A percentile compares a stretch with the other conserved stretches of the same genome.
Evolutionary conservation across 2,113 vertebrate genomes (phyloP).

Genomic region (Hiodon alosoides): DNA sequence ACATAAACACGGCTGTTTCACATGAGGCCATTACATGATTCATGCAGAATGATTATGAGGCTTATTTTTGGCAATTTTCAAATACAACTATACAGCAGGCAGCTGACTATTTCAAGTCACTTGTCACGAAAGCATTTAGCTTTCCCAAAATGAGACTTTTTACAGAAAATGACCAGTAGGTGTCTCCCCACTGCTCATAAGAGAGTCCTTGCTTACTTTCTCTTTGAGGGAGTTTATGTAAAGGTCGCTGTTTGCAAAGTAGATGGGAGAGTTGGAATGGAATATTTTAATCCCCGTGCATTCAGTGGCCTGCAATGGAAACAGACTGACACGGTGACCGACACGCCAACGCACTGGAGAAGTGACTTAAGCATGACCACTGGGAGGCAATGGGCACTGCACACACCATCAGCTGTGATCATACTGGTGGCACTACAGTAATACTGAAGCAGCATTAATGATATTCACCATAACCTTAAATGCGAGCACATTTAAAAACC

Average conservation of each 20-base stretch:
- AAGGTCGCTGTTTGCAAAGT: constrained; percentile 92
- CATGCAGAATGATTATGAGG: not conserved
- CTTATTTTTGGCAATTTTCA: too few relatives aligned
- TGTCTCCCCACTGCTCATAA: not conserved
- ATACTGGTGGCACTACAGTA: not conserved
- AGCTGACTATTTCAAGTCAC: not conserved
- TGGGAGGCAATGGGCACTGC: not conserved
- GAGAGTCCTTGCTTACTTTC: constrained; percentile 69
- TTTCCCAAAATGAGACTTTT: not conserved
- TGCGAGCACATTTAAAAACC: not conserved
- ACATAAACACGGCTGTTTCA: not conserved
- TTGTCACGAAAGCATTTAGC: not conserved
- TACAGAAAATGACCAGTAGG: not conserved
- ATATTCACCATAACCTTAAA: not conserved
- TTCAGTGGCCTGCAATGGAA: constrained; percentile 61
- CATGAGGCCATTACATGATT: not conserved
- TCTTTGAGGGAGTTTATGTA: constrained; percentile 78
- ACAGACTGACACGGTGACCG: constrained; percentile 26
- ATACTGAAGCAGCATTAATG: not conserved
- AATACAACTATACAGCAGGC: too few relatives aligned
- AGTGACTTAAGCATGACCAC: not conserved
- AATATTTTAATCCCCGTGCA: constrained; percentile 92
- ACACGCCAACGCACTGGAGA: not conserved
- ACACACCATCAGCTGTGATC: not conserved
- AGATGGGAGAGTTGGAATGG: constrained; percentile 85